Base-by-base conservation (phyloP, 2,888 invertebrate genomes). In the Dromius quadrimaculatus region DNA sequence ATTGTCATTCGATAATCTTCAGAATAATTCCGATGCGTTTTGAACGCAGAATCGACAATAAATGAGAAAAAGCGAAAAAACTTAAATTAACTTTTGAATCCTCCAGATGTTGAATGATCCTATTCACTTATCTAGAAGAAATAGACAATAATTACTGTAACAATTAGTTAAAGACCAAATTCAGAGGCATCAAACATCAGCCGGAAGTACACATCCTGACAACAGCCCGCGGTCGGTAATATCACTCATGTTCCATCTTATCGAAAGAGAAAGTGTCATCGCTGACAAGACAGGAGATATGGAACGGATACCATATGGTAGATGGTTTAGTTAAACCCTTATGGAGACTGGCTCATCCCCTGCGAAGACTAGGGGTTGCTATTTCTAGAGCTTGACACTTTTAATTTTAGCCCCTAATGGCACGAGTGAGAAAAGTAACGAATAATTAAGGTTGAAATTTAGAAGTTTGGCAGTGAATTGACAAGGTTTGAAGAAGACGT, bases 331-430 rank as follows among this genome's bases (percentile, higher is more conserved):
- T 19, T 19, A 9, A 5, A 45, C 45, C 45, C 47, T 47, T 11
- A 36, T 36, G 36, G 9, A n/a, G n/a, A n/a, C n/a, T n/a, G n/a
- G 11, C 13, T 5, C 8, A 45, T 15, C 57, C 57, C 57, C 57
- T 32, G 28, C 32, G 17, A 19, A 57, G 34, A 15, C 19, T 17
- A 17, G 23, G n/a, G 19, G 45, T 23, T 23, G 47, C 17, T 32
- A 34, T 57, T 34, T 57, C 57, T 57, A 23, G 17, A 17, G n/a
- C 32, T 57, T 57, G 57, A 57, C 57, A 28, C 57, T 57, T 57
- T 57, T 57, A 57, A 57, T 57, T 57, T 57, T 57, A 57, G 57
- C 32, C 54, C 57, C 57, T 13, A 19, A 9, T 11, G 23, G 47
- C 47, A 47, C 47, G 47, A 45, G 45, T 36, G n/a, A 36, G 36